A percentile compares a stretch with the other conserved stretches of the same genome.
These are phyloP conservation scores for Pecten maximus DNA, from an alignment of 2,888 invertebrate species.

Conservation along the genomic window DNA sequence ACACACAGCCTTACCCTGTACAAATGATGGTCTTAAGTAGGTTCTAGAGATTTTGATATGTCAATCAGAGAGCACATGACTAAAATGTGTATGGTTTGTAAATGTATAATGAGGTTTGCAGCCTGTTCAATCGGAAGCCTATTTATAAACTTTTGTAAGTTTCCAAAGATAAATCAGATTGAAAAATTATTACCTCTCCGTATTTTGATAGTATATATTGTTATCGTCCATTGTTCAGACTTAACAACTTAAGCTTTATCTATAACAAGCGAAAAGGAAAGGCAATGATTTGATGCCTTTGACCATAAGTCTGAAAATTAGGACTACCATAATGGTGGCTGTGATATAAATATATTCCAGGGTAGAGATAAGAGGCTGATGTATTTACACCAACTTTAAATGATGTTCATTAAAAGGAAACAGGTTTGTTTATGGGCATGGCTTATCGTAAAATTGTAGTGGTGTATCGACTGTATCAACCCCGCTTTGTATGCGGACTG, in stretches of 20 bases:
- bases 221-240: not conserved
- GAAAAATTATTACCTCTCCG: not conserved
- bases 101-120: not conserved
- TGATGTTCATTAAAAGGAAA: constrained; percentile 1
- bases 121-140: not conserved
- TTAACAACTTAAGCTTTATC: not conserved
- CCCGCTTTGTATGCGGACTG: not conserved
- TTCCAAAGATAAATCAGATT: not conserved
- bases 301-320: not conserved
- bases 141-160: not conserved
- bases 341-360: not conserved
- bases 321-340: no score
- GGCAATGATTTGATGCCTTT: no score
- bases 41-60: not conserved
- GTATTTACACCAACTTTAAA: not conserved
- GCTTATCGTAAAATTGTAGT: not conserved
- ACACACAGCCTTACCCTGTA: not conserved
- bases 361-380: not conserved
- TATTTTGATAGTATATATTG: not conserved
- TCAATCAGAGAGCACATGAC: not conserved
- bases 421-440: not conserved
- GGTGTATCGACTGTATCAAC: not conserved
- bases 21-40: not conserved
- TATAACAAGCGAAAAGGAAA: not conserved
- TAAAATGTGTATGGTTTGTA: not conserved